Percentiles rank a stretch among this genome's conserved stretches.
Evolutionary conservation across 2,797 vertebrate species (phyloP).

Genomic region (Rhinella marina): DNA sequence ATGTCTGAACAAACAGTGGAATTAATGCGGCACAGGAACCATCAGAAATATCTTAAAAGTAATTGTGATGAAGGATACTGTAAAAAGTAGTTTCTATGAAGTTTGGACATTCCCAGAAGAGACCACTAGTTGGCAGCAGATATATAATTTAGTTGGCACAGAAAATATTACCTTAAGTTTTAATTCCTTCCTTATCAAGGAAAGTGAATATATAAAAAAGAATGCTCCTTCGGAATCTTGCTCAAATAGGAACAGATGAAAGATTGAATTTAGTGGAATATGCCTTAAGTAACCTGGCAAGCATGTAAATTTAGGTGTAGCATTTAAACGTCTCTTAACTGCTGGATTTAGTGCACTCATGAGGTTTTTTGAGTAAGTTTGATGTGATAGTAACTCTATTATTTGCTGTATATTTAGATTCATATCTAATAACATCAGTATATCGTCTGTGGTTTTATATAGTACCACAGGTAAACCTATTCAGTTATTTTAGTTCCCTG

Average conservation of each 20-base stretch:
- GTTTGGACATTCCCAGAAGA: not conserved
- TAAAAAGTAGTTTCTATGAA: constrained; percentile 16
- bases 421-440: not conserved
- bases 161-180: not conserved
- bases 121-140: constrained; percentile 59
- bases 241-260: not conserved
- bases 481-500: not conserved
- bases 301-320: not conserved
- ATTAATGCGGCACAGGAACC: not conserved
- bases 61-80: not conserved
- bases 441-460: not conserved
- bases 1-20: not conserved
- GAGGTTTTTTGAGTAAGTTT: not conserved
- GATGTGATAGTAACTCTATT: not conserved
- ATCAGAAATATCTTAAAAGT: not conserved
- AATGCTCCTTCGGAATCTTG: not conserved
- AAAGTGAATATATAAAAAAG: not conserved
- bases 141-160: constrained; percentile 36
- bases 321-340: not conserved
- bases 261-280: no score
- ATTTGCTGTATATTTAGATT: not conserved
- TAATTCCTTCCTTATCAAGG: not conserved
- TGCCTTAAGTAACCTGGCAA: not conserved
- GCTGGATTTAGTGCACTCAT: not conserved
- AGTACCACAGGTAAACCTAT: not conserved